Conservation (phyloP, 2,797 vertebrate genomes). For the Aphelocoma californica region DNA sequence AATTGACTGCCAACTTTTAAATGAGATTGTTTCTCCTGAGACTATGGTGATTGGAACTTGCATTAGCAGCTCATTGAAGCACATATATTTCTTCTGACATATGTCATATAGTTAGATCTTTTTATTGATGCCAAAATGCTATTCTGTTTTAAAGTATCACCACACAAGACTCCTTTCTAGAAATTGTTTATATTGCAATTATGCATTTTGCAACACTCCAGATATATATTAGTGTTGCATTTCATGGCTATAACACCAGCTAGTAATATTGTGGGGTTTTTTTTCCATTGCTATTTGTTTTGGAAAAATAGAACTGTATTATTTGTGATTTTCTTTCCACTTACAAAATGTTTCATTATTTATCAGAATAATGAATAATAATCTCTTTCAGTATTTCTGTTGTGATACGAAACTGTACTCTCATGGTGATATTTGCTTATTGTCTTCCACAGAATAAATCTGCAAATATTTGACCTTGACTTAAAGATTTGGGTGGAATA, state of each 20-base stretch:
- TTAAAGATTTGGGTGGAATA: not conserved
- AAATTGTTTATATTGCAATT: slow-evolving; percentile 6
- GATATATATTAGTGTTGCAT: not conserved
- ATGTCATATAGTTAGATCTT: not conserved
- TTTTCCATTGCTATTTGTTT: not conserved
- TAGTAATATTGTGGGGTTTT: not conserved
- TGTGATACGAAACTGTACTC: not conserved
- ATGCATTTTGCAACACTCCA: not conserved
- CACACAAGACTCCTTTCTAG: not conserved
- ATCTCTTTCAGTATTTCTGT: not conserved
- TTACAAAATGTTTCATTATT: slow-evolving; percentile 2
- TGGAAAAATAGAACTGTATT: not conserved
- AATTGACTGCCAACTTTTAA: slow-evolving; percentile 65
- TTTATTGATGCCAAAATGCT: not conserved
- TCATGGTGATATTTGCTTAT: not conserved
- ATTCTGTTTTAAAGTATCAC: not conserved
- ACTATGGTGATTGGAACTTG: slow-evolving; percentile 19
- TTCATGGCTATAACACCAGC: not conserved
- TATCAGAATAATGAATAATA: slow-evolving; percentile 18
- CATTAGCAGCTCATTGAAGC: slow-evolving; percentile 41
- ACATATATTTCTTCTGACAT: slow-evolving; percentile 45
- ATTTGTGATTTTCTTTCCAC: not conserved
- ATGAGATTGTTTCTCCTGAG: slow-evolving; percentile 64
- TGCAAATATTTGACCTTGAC: slow-evolving; percentile 23
- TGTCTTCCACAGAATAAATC: not conserved